These are phyloP conservation scores for Oophaga pumilio DNA, from an alignment of 2,113 vertebrate genomes.

Conservation along the genomic window DNA sequence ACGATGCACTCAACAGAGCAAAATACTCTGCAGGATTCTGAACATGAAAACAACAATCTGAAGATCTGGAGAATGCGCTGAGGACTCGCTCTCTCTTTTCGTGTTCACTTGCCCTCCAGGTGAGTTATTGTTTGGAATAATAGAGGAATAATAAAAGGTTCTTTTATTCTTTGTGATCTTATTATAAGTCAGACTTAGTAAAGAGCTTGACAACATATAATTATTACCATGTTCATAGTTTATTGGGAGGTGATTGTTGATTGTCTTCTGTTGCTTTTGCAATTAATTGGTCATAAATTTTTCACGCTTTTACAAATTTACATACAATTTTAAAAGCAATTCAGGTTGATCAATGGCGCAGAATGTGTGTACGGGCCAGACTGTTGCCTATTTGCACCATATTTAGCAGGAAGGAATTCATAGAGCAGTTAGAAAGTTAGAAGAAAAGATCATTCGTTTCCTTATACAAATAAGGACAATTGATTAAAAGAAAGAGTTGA, in stretches of 20 bases:
- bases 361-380: too few relatives aligned
- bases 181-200: background rate
- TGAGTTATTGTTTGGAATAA: conserved; percentile 24
- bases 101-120: conserved; percentile 6
- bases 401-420: too few relatives aligned
- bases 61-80: conserved; percentile 4
- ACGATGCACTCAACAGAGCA: conserved; percentile 34
- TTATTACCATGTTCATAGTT: background rate
- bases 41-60: conserved; percentile 37
- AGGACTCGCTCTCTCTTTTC: conserved; percentile 26
- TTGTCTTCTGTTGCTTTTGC: background rate
- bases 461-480: too few relatives aligned
- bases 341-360: too few relatives aligned
- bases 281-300: background rate
- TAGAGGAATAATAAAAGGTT: conserved; percentile 33
- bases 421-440: too few relatives aligned
- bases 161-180: conserved; percentile 31
- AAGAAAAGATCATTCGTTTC: too few relatives aligned
- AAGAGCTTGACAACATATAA: background rate
- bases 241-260: background rate
- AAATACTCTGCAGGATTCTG: conserved; percentile 4
- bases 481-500: too few relatives aligned
- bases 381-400: too few relatives aligned
- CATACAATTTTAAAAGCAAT: too few relatives aligned
- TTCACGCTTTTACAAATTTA: too few relatives aligned